Base-by-base conservation (phyloP, 2,888 invertebrate species). In the Drosophila kambysellisi region DNA sequence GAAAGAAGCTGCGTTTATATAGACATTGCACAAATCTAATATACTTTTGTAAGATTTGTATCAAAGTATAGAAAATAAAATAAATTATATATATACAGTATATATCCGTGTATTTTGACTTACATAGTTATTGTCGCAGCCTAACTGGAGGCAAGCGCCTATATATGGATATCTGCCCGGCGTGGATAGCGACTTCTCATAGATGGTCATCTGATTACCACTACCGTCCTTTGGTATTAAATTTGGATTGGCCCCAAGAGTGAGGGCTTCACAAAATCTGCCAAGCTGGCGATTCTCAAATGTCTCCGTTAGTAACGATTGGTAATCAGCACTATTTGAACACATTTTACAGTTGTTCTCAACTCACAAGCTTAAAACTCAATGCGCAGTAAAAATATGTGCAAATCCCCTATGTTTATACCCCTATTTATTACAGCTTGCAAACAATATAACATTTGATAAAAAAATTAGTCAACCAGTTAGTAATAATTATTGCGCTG, bases 121-220 rank as follows among this genome's bases (percentile, higher is more conserved):
- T 54, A 75, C 65, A 35, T 75, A 70, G 32, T 70, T 59, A 8
- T 15, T 9, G 6, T 51, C 30, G 37, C 75, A 74, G 5, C 65
- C 74, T 2, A 53, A 50, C n/a, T 46, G 11, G 4, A 62, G 11
- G 25, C 74, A 75, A 20, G 61, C 54, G 0, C 1, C 20, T 41
- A 65, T 29, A 29, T 70, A 70, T 32, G 3, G 5, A 0, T 0
- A 3, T 6, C 11, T 39, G 0, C 29, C 37, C 2, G 25, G 2
- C 15, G 20, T 75, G 32, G 74, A 75, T 1, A 75, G 39, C 17
- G 25, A 48, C 8, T 43, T 32, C 39, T 70, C 74, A n/a, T 46
- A 74, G 37, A 74, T 46, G 41, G 7, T 56, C 52, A 48, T 39
- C 6, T 29, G 7, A 4, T 20, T 12, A 5, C 12, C 48, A 30